Base-by-base conservation (phyloP, 2,113 vertebrate genomes). In the Paradoxurus hermaphroditus region DNA sequence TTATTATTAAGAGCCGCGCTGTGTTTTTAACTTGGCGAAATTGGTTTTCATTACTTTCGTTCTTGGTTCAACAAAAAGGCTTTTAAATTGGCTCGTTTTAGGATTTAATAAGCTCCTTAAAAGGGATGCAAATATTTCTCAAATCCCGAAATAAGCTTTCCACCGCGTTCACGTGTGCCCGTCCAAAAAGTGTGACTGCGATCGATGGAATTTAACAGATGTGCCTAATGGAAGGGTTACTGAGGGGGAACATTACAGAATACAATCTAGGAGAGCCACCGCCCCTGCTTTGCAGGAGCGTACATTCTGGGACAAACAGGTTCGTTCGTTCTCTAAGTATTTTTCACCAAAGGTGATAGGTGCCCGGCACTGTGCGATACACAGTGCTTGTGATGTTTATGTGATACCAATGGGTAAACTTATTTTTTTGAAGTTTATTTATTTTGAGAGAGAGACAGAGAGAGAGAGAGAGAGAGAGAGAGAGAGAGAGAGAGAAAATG, bases 41-140 rank as follows among this genome's bases (percentile, higher is more conserved):
- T 97, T 97, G 85, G 85, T 86, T 97, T 97, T 98, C 91, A 97
- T 97, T 97, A 97, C 94, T 91, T 97, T 93, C 7, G 9, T 81
- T 97, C 77, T 82, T 94, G 82, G 88, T 96, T 98, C 96, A 96
- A 93, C 95, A 97, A 96, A 96, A 97, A 90, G 39, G 34, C 65
- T 94, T 97, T 96, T 96, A 96, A 96, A 96, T 68, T 87, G 89
- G 89, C 51, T 96, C 82, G 72, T 97, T 97, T 95, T 77, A 95
- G 96, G 95, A 94, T 93, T 96, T 95, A 97, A 97, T 98, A 96
- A 97, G 82, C 91, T 97, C 70, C 85, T 97, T 96, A 84, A 97
- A 97, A 98, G 95, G 78, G 77, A 95, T 86, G 90, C 82, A 96
- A 96, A 93, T 72, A 77, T 93, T 86, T 96, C 82, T 91, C 84